A percentile compares a stretch with the other conserved stretches of the same genome.
Conservation (phyloP, 30 jellyfish, hydroid and myxozoan species). For the Nemopilema nomurai region DNA sequence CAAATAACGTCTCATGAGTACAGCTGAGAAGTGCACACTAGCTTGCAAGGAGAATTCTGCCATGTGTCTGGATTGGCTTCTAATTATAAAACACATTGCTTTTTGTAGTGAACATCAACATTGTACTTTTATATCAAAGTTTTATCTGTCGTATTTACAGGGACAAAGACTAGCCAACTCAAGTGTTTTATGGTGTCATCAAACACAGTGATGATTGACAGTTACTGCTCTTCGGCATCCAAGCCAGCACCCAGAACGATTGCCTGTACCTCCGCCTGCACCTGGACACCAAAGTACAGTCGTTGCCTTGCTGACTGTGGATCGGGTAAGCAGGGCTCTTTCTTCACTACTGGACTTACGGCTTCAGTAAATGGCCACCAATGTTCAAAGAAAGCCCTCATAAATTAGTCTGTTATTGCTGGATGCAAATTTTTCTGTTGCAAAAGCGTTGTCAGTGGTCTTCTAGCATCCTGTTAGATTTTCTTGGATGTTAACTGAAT, state of each 20-base stretch:
- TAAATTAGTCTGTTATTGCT: too few relatives aligned
- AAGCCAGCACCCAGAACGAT: constrained; percentile 57
- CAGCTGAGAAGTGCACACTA: too few relatives aligned
- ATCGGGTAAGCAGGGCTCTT: constrained; percentile 40
- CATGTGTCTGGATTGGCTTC: neutral
- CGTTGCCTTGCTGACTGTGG: constrained; percentile 83
- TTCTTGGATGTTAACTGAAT: too few relatives aligned
- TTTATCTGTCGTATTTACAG: constrained; percentile 3
- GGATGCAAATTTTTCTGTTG: too few relatives aligned
- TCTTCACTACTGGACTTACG: too few relatives aligned
- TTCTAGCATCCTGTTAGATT: too few relatives aligned
- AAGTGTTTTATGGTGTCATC: constrained; percentile 47
- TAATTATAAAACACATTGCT: neutral
- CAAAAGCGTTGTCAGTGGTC: too few relatives aligned
- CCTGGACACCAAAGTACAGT: constrained; percentile 72
- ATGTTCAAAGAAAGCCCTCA: too few relatives aligned
- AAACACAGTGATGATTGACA: constrained; percentile 26
- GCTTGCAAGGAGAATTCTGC: neutral
- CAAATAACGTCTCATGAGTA: too few relatives aligned
- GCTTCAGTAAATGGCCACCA: too few relatives aligned
- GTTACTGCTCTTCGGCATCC: constrained; percentile 38
- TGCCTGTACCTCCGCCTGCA: constrained; percentile 42
- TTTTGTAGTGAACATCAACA: neutral
- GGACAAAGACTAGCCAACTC: constrained; percentile 30
- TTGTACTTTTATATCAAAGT: neutral